phyloP scores from a whole-genome alignment of 2,888 invertebrate genomes.

The Euphydryas editha region DNA sequence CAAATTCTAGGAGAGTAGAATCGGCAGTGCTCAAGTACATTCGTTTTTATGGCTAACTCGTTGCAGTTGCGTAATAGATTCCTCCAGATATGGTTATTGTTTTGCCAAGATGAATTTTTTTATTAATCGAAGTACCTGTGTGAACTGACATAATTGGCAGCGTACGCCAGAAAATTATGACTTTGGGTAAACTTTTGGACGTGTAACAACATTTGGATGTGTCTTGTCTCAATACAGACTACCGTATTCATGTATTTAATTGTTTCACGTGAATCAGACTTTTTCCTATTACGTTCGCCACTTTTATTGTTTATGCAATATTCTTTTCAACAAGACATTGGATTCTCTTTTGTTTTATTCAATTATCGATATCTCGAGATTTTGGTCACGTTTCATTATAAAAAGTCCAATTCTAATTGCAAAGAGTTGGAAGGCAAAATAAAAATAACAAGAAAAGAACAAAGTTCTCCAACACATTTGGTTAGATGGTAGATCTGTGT shows the following conservation, averaged over 20 bases:
- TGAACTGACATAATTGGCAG: conserved; percentile 35
- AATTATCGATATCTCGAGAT: no score
- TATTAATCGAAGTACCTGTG: conserved; percentile 21
- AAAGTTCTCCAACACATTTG: conserved; percentile 19
- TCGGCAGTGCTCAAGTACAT: conserved; percentile 31
- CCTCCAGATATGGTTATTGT: conserved; percentile 19
- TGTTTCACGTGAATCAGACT: no score
- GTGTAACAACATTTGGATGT: conserved; percentile 15
- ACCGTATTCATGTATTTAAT: no score
- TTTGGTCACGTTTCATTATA: no score
- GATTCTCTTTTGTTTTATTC: no score
- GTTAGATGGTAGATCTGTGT: conserved; percentile 26
- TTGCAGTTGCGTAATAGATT: conserved; percentile 21
- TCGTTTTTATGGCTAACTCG: conserved; percentile 27
- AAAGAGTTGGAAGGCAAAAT: background rate
- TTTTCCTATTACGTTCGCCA: no score
- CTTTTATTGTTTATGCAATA: no score
- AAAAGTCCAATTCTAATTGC: no score
- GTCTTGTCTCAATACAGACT: background rate
- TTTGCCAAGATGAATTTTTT: conserved; percentile 13
- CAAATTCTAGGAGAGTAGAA: conserved; percentile 30
- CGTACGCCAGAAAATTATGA: conserved; percentile 19
- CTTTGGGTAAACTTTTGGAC: conserved; percentile 18
- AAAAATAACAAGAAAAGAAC: background rate
- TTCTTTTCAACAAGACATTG: no score